phyloP scores from a whole-genome alignment of 2,797 vertebrate species.

The Parauchenoglanis punctatus region DNA sequence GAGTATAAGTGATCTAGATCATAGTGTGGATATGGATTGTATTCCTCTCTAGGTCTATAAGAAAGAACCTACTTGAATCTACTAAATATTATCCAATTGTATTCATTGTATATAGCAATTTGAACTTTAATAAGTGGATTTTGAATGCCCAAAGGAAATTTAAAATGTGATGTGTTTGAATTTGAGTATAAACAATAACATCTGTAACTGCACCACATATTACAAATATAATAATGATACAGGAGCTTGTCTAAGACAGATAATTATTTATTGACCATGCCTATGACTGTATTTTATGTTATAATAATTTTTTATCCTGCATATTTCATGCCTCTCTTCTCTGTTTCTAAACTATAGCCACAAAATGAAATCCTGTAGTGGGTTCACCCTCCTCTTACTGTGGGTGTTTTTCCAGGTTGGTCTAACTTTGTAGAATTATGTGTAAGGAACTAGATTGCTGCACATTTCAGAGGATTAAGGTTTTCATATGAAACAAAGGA shows the following conservation, averaged over 20 bases:
- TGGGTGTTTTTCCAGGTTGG: slow-evolving; percentile 48
- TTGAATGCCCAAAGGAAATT: background rate
- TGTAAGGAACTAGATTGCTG: background rate
- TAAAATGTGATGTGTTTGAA: background rate
- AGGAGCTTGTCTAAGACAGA: background rate
- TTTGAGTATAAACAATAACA: background rate
- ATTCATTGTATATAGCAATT: background rate
- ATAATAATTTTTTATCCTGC: background rate
- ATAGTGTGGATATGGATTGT: background rate
- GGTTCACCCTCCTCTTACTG: slow-evolving; percentile 54
- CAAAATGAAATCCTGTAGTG: slow-evolving; percentile 63
- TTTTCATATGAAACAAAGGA: background rate
- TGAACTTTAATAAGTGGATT: background rate
- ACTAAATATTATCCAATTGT: background rate
- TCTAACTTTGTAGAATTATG: slow-evolving; percentile 13
- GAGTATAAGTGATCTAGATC: background rate
- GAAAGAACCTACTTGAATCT: background rate
- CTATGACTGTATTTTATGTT: background rate
- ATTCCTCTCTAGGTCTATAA: background rate
- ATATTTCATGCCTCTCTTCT: background rate
- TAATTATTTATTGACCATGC: background rate
- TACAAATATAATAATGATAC: background rate
- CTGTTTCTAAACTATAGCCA: background rate
- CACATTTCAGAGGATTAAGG: background rate
- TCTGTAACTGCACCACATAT: background rate